Evolutionary conservation across 1,140 invertebrate genomes (phyloP).

Genomic region (Pseudomyrmex cubaensis): DNA sequence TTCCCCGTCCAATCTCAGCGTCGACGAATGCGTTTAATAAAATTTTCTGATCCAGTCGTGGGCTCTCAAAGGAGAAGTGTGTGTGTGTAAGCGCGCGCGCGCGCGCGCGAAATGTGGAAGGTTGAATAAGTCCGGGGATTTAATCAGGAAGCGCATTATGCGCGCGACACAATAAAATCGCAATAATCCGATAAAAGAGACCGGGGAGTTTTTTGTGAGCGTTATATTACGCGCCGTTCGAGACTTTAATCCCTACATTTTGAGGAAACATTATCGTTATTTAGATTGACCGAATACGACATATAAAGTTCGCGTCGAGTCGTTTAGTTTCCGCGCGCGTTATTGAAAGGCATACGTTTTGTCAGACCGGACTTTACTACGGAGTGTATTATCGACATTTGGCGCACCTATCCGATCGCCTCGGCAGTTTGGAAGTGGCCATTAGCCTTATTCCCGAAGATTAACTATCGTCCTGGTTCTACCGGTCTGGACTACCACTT

Average conservation of each 20-base stretch:
- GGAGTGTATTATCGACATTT: slow-evolving; percentile 73
- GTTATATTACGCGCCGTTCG: slow-evolving; percentile 1
- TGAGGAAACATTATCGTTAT: slow-evolving; percentile 23
- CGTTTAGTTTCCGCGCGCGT: slow-evolving; percentile 41
- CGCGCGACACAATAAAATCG: slow-evolving; percentile 15
- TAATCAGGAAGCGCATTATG: not conserved
- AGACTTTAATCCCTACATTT: not conserved
- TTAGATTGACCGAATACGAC: not conserved
- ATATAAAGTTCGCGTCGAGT: slow-evolving; percentile 39
- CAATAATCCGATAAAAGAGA: not conserved
- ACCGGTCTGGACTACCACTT: slow-evolving; percentile 44
- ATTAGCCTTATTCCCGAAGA: slow-evolving; percentile 69
- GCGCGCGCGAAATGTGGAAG: not conserved
- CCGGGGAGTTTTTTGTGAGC: no score
- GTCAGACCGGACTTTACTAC: slow-evolving; percentile 41
- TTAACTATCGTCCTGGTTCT: slow-evolving; percentile 65
- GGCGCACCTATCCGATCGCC: slow-evolving; percentile 71
- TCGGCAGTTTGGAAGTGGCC: slow-evolving; percentile 71
- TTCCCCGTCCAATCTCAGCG: slow-evolving; percentile 53
- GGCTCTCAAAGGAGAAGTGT: not conserved
- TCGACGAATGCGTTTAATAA: slow-evolving; percentile 66
- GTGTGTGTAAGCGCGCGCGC: not conserved
- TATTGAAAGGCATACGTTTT: slow-evolving; percentile 57
- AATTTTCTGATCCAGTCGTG: slow-evolving; percentile 43
- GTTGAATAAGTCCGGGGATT: slow-evolving; percentile 35